Evolutionary conservation across 2,113 vertebrate genomes (phyloP), one percentile per base, ranked within the genome.

Genomic region (Microcebus jonahi): DNA sequence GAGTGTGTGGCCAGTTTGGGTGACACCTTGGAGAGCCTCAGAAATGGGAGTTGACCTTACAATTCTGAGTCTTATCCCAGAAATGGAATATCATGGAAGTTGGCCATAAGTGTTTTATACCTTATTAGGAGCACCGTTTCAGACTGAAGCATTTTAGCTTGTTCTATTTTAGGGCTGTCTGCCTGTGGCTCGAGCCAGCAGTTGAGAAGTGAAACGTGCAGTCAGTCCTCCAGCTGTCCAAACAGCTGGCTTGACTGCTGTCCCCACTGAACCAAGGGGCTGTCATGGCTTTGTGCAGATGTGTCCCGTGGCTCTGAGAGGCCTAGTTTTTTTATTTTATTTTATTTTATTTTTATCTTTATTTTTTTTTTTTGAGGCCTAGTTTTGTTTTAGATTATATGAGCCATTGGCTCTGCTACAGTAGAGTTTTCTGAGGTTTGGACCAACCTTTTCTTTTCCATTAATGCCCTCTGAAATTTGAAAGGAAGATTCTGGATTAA

Each of bases 21-120:
- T 18, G 59, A 59, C 5, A 68, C 53, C 53, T 36, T 42, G 31
- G 23, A 92, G 55, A 68, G 15, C 68, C 42, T 81, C 34, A 20
- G 45, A 81, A 31, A 6, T 57, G 25, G 53, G 45, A 57, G 61
- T 81, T 3, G 0, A 25, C 1, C 2, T 82, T 10, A 6, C 0
- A 25, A 11, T 93, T 77, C 45, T 29, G 5, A 55, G 9, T 20
- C 42, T 63, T 42, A 29, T 42, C 55, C 80, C 31, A 25, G 61
- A 57, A 42, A 4, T 20, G 25, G 18, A 45, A 31, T 10, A 34
- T 67, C n/a, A 1, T 17, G 20, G 50, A 80, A 53, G 27, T 53
- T 6, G 23, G 25, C 4, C 1, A 0, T 63, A 36, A 17, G 7
- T 14, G 6, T 20, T 34, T 8, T 34, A 17, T n/a, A 0, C 29